These are phyloP conservation scores for Temnothorax curvispinosus DNA, from an alignment of 1,140 invertebrate species.

Conservation along the genomic window DNA sequence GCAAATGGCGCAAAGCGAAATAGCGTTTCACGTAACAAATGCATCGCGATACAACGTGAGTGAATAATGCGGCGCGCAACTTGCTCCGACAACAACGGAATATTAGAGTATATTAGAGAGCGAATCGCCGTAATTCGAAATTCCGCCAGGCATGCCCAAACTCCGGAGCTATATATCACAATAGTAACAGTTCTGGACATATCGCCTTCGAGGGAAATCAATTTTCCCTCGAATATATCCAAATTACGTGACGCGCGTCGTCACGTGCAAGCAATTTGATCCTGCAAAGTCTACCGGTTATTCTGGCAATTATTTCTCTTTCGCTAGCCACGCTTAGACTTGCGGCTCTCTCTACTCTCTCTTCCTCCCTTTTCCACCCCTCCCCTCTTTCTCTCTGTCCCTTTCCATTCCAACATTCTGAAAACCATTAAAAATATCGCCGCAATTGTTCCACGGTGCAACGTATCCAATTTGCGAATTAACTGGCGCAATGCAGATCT, in stretches of 20 bases:
- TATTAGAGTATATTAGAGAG: constrained; percentile 4
- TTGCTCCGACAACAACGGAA: constrained; percentile 3
- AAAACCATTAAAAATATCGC: not conserved
- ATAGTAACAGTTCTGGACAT: not conserved
- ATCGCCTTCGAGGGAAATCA: constrained; percentile 27
- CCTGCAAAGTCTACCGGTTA: not conserved
- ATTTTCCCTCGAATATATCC: not conserved
- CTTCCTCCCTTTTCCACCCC: not conserved
- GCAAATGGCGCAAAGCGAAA: constrained; percentile 21
- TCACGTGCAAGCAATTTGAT: not conserved
- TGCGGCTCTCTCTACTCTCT: not conserved
- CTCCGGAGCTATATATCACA: not conserved
- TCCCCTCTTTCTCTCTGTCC: too few species aligned
- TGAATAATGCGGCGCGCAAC: constrained; percentile 33
- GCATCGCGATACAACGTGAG: not conserved
- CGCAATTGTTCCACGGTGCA: not conserved
- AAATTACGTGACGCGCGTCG: not conserved
- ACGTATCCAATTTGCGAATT: not conserved
- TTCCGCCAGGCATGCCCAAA: constrained; percentile 9
- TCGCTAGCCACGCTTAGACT: not conserved
- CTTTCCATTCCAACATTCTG: not conserved
- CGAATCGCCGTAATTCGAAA: constrained; percentile 11
- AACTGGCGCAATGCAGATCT: not conserved
- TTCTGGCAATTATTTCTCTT: constrained; percentile 16
- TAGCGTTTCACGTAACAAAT: constrained; percentile 20